phyloP scores from a whole-genome alignment of 2,888 invertebrate species.

The Bedellia somnulentella region DNA sequence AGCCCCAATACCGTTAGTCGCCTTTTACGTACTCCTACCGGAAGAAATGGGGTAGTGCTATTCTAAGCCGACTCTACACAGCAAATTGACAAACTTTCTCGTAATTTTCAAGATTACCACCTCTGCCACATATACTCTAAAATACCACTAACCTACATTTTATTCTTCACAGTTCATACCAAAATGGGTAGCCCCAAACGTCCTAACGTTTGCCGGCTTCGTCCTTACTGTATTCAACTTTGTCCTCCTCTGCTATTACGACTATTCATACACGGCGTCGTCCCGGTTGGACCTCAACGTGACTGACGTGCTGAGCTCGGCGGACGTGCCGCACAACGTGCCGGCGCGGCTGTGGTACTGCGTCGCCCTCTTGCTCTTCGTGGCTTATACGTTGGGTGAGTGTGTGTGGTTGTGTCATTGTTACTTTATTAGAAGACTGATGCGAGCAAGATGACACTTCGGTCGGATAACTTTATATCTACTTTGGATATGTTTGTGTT shows the following conservation, averaged over 20 bases:
- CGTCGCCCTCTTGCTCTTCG: slow-evolving; percentile 85
- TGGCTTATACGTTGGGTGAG: slow-evolving; percentile 94
- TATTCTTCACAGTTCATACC: slow-evolving; percentile 96
- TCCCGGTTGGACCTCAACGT: slow-evolving; percentile 39
- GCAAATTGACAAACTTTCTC: too few species aligned
- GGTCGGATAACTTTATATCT: neutral
- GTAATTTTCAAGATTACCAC: too few species aligned
- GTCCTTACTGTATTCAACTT: slow-evolving; percentile 88
- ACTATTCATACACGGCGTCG: slow-evolving; percentile 83
- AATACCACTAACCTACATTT: too few species aligned
- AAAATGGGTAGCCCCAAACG: slow-evolving; percentile 94
- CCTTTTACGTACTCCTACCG: too few species aligned
- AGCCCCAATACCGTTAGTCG: too few species aligned
- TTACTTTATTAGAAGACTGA: too few species aligned
- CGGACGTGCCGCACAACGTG: slow-evolving; percentile 52
- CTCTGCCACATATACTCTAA: too few species aligned
- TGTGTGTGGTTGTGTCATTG: too few species aligned
- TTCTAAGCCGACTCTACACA: too few species aligned
- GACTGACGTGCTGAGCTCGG: slow-evolving; percentile 27
- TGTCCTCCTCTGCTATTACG: slow-evolving; percentile 80
- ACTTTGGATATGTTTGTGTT: neutral
- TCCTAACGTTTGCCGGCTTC: slow-evolving; percentile 94
- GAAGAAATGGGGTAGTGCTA: too few species aligned
- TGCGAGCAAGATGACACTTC: neutral
- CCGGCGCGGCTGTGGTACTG: slow-evolving; percentile 86